phyloP scores from a whole-genome alignment of 2,113 vertebrate genomes.

The Elachura formosa region DNA sequence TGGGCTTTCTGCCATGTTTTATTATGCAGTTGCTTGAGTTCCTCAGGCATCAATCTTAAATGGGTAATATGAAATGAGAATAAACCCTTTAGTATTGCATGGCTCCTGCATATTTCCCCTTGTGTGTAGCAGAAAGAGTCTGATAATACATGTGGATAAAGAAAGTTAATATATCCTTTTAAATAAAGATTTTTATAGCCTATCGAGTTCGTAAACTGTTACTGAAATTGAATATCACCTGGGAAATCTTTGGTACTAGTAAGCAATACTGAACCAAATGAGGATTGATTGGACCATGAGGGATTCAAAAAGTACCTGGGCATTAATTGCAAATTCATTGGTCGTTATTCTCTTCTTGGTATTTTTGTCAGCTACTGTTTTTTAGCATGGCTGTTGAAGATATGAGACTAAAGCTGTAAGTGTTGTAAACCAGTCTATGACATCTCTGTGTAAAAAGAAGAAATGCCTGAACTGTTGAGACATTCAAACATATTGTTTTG shows the following conservation, averaged over 20 bases:
- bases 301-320: background rate
- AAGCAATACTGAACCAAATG: background rate
- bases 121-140: background rate
- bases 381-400: background rate
- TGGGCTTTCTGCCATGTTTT: slow-evolving; percentile 35
- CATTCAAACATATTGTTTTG: background rate
- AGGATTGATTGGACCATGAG: background rate
- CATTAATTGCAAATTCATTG: background rate
- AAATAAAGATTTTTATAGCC: background rate
- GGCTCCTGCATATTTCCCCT: background rate
- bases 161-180: background rate
- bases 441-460: background rate
- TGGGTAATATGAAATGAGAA: background rate
- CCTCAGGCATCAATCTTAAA: background rate
- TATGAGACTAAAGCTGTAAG: background rate
- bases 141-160: background rate
- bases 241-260: background rate
- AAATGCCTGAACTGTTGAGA: background rate
- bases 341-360: background rate
- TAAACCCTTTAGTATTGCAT: background rate
- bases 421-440: background rate
- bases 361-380: background rate
- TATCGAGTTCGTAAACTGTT: background rate
- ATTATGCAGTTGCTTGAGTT: background rate
- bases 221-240: background rate